Conservation (phyloP, 1,140 invertebrate species). For the Adoxophyes honmai region DNA sequence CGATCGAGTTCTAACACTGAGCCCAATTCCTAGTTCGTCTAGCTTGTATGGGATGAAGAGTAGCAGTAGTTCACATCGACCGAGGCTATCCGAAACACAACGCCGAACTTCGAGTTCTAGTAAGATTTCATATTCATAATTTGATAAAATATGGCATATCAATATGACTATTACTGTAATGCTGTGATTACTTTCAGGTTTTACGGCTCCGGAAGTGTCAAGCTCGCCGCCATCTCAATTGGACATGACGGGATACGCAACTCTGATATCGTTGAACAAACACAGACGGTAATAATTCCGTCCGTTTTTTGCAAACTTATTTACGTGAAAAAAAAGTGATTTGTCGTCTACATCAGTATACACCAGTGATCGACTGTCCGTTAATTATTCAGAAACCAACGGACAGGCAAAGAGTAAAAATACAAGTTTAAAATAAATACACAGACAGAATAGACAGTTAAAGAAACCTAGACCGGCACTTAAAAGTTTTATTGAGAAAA, state of each 20-base stretch:
- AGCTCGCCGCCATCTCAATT: constrained; percentile 82
- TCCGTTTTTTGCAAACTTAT: constrained; percentile 4
- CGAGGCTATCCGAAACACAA: constrained; percentile 61
- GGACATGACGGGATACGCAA: constrained; percentile 89
- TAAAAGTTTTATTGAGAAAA: no score
- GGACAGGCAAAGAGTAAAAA: no score
- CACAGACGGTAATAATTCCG: constrained; percentile 76
- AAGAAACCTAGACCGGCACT: no score
- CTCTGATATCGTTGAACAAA: constrained; percentile 84
- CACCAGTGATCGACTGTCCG: no score
- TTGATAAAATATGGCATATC: not conserved
- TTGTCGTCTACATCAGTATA: no score
- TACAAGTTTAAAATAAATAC: no score
- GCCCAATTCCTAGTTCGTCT: constrained; percentile 89
- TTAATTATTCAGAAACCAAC: no score
- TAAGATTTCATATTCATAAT: constrained; percentile 37
- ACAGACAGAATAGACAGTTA: no score
- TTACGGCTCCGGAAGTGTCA: constrained; percentile 62
- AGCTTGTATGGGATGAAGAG: constrained; percentile 77
- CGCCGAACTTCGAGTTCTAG: constrained; percentile 76
- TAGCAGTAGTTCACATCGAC: constrained; percentile 43
- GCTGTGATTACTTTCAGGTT: constrained; percentile 46
- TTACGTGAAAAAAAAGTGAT: no score
- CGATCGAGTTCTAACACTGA: constrained; percentile 84
- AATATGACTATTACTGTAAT: not conserved